Evolutionary conservation across 2,113 vertebrate species (phyloP), one percentile per base, ranked within the genome.

Genomic region (Ramphastos sulfuratus): DNA sequence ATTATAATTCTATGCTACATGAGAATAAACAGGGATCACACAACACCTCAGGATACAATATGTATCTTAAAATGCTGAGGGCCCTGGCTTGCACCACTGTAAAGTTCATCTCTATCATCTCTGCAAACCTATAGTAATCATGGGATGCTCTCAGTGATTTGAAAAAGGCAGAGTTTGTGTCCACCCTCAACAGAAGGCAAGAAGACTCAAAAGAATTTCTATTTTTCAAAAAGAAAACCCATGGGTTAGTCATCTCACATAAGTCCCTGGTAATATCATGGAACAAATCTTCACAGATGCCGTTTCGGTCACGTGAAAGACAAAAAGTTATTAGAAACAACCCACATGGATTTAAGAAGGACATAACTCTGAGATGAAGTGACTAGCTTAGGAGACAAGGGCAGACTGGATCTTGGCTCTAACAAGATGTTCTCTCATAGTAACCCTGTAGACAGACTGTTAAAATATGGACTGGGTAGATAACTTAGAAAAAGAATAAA

Each of bases 291-390:
- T 80, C 46, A 70, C 24, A 46, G 19, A 74, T 85, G 19, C 28
- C 4, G 9, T 39, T 80, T 80, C 28, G 65, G 44, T 6, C 24
- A 52, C 14, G 46, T 64, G 58, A 75, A 70, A 15, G 24, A 75
- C 35, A 75, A 79, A 74, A 75, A 39, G 15, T 46, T 10, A 37
- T n/a, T 17, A 12, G 33, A 60, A 81, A 44, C 25, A 84, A 72
- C 8, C 7, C 2, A 33, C 7, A 23, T 13, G 10, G 18, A 55
- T 60, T 67, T 73, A 56, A 0, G 0, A 63, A 78, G 16, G 9
- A 14, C 14, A 69, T 10, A 67, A 63, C 18, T 46, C 52, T 42
- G 19, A 73, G 27, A 50, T 37, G 5, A 67, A 77, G 19, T 15
- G 6, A 55, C 14, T 66, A 31, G 31, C 31, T 74, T 33, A 56